phyloP scores from a whole-genome alignment of 1,140 invertebrate genomes.

The Pomacea maculata region DNA sequence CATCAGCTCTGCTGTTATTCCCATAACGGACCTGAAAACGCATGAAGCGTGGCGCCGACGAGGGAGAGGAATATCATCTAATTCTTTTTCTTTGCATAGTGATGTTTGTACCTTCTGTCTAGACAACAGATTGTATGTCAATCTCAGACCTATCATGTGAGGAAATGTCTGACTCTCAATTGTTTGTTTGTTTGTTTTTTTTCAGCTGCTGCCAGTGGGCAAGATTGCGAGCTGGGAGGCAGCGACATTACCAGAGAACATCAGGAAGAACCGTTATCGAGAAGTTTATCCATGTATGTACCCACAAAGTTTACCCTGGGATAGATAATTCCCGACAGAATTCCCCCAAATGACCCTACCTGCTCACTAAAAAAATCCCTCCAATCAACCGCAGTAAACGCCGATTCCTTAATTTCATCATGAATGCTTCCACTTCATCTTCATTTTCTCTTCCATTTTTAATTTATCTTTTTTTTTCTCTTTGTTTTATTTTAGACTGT shows the following conservation, averaged over 20 bases:
- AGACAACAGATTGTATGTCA: no score
- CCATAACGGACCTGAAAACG: neutral
- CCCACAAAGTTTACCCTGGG: neutral
- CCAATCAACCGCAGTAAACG: neutral
- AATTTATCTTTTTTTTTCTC: neutral
- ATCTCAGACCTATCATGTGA: no score
- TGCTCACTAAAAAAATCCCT: neutral
- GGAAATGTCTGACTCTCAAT: neutral
- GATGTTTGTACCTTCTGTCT: no score
- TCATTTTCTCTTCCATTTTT: neutral
- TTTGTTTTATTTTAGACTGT: neutral
- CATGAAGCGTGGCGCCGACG: no score
- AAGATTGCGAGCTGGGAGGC: neutral
- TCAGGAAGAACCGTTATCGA: constrained; percentile 9
- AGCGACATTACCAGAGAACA: neutral
- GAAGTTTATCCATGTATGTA: constrained; percentile 10
- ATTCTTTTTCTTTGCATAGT: no score
- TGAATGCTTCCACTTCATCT: neutral
- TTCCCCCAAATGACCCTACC: no score
- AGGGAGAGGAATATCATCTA: no score
- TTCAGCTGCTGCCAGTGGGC: constrained; percentile 9
- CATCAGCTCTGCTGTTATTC: neutral
- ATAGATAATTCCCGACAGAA: no score
- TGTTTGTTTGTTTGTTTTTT: no score
- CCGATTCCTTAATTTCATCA: neutral